A percentile compares a stretch with the other conserved stretches of the same genome.
These are phyloP conservation scores for Lemur catta DNA, from an alignment of 2,797 vertebrate genomes.

Conservation along the genomic window DNA sequence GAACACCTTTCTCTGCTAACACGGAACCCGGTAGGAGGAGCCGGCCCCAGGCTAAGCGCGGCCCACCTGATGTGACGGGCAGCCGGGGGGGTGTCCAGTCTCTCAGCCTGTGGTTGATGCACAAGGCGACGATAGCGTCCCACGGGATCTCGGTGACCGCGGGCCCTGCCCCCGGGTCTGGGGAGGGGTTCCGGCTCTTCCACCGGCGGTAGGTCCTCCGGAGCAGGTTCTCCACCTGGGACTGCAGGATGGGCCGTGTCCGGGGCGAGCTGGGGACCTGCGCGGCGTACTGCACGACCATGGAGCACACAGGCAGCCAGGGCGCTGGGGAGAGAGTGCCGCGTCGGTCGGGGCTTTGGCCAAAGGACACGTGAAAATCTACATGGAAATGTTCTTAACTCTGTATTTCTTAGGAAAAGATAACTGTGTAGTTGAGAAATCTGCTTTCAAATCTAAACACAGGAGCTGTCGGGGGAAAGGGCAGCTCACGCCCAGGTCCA, in stretches of 20 bases:
- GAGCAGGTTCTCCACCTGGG: slow-evolving; percentile 91
- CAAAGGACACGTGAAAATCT: neutral
- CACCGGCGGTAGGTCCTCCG: slow-evolving; percentile 81
- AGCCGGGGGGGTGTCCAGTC: slow-evolving; percentile 89
- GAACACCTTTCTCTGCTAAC: neutral
- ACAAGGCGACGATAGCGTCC: slow-evolving; percentile 91
- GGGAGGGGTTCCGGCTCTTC: slow-evolving; percentile 47
- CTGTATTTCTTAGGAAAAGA: neutral
- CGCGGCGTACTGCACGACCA: slow-evolving; percentile 88
- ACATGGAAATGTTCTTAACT: neutral
- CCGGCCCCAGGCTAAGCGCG: accelerated
- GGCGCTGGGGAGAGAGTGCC: slow-evolving; percentile 83
- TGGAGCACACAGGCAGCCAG: slow-evolving; percentile 88
- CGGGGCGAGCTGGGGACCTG: slow-evolving; percentile 87
- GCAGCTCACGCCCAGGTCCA: neutral
- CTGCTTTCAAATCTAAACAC: neutral
- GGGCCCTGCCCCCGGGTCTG: slow-evolving; percentile 53
- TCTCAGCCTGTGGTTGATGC: slow-evolving; percentile 94
- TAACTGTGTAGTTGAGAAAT: neutral
- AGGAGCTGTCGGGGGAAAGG: neutral
- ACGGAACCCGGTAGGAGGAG: neutral
- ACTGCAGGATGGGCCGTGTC: slow-evolving; percentile 91
- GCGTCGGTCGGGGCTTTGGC: neutral
- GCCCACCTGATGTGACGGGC: slow-evolving; percentile 84
- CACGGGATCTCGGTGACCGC: slow-evolving; percentile 89